Percentiles rank a stretch among this genome's conserved stretches.
phyloP scores from a whole-genome alignment of 2,113 vertebrate genomes.

The Halichoeres trimaculatus region DNA sequence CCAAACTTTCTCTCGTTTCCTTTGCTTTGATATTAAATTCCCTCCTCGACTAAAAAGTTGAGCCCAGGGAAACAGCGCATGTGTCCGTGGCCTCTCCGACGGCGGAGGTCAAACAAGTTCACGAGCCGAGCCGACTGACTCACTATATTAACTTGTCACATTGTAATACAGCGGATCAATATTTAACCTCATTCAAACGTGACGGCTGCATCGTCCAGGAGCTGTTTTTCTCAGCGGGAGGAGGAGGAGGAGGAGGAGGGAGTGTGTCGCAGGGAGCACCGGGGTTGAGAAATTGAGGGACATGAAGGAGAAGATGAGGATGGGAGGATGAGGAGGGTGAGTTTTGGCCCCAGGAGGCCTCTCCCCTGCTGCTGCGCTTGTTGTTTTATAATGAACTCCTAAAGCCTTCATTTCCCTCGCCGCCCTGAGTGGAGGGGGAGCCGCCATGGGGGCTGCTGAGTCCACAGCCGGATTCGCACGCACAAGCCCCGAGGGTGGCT shows the following conservation, averaged over 20 bases:
- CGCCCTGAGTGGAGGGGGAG: conserved; percentile 60
- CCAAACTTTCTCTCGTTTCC: conserved; percentile 22
- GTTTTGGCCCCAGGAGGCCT: conserved; percentile 71
- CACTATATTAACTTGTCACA: conserved; percentile 59
- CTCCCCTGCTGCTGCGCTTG: conserved; percentile 77
- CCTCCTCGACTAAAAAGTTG: conserved; percentile 35
- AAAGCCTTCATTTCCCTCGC: conserved; percentile 87
- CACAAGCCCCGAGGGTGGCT: conserved; percentile 77
- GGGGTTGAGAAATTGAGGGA: conserved; percentile 59
- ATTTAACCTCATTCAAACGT: conserved; percentile 67
- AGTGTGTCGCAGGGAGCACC: conserved; percentile 38
- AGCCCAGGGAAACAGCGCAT: conserved; percentile 16
- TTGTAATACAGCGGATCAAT: conserved; percentile 67
- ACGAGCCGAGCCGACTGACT: conserved; percentile 35
- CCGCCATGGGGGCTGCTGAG: conserved; percentile 68
- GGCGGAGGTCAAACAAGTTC: conserved; percentile 60
- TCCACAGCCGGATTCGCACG: conserved; percentile 82
- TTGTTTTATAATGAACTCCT: conserved; percentile 86
- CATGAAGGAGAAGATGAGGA: conserved; percentile 66
- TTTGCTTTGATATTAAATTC: conserved; percentile 32
- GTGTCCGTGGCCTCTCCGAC: conserved; percentile 24
- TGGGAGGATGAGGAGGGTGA: conserved; percentile 71
- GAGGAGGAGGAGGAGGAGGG: conserved; percentile 23
- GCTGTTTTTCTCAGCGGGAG: conserved; percentile 13
- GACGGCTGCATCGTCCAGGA: conserved; percentile 13